Evolutionary conservation across 2,888 invertebrate genomes (phyloP).

Genomic region (Tenthredo scrophulariae): DNA sequence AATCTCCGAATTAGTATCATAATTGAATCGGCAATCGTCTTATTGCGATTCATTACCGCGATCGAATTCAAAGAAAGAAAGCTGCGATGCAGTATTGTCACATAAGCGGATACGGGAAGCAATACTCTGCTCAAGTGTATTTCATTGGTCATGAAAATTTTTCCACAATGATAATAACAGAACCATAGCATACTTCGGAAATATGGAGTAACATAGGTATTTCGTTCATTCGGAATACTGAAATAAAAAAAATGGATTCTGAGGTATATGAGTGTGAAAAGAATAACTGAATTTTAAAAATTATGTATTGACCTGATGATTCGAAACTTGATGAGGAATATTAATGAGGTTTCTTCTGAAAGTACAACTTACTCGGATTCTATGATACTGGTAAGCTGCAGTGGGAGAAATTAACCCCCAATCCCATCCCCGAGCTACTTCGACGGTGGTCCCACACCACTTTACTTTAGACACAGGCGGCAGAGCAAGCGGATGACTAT

Average conservation of each 20-base stretch:
- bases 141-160: background rate
- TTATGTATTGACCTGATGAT: background rate
- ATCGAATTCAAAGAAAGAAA: background rate
- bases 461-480: conserved; percentile 59
- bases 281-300: background rate
- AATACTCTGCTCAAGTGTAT: background rate
- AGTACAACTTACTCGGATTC: background rate
- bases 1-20: background rate
- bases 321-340: background rate
- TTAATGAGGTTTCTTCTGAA: background rate
- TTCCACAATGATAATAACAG: background rate
- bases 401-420: conserved; percentile 49
- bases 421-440: conserved; percentile 18
- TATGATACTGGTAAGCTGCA: conserved; percentile 35
- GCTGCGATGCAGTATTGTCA: background rate
- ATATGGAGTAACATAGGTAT: background rate
- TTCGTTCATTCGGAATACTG: background rate
- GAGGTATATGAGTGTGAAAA: background rate
- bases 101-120: background rate
- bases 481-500: conserved; percentile 73
- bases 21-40: background rate
- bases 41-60: background rate
- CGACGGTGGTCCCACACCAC: background rate
- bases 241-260: background rate
- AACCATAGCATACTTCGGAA: background rate